These are phyloP conservation scores for Pseudopipra pipra DNA, from an alignment of 2,113 vertebrate species.

Conservation along the genomic window DNA sequence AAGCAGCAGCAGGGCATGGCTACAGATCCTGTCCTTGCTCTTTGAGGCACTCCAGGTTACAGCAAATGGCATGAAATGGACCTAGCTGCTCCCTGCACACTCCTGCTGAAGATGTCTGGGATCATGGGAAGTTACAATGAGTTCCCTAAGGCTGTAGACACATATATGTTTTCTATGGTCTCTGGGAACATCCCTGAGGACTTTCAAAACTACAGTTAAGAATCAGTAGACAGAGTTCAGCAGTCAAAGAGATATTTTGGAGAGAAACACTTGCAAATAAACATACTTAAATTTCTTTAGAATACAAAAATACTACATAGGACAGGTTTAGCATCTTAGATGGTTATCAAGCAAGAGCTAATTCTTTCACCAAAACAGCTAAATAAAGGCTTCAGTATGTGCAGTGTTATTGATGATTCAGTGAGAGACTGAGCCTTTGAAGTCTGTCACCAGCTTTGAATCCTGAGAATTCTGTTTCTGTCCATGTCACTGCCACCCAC, in stretches of 20 bases:
- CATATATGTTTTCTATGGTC: background rate
- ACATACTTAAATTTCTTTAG: background rate
- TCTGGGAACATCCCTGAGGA: background rate
- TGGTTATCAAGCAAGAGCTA: background rate
- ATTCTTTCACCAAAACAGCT: conserved; percentile 33
- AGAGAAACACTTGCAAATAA: background rate
- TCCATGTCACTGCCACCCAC: conserved; percentile 42
- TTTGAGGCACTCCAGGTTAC: background rate
- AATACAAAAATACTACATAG: background rate
- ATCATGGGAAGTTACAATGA: background rate
- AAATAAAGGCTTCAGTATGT: conserved; percentile 7
- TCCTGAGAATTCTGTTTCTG: conserved; percentile 36
- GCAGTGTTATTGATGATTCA: background rate
- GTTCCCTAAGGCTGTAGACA: fast-evolving
- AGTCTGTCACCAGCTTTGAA: conserved; percentile 42
- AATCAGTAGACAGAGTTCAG: background rate
- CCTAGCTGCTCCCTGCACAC: background rate
- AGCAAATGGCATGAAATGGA: background rate
- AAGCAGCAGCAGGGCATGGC: background rate
- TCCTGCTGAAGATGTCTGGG: background rate
- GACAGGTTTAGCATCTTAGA: background rate
- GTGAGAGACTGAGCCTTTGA: conserved; percentile 32
- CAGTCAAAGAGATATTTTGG: background rate
- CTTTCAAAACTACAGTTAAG: background rate
- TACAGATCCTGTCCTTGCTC: background rate